Percentiles rank a stretch among this genome's conserved stretches.
Evolutionary conservation across 2,797 vertebrate genomes (phyloP).

Genomic region (Danio aesculapii): DNA sequence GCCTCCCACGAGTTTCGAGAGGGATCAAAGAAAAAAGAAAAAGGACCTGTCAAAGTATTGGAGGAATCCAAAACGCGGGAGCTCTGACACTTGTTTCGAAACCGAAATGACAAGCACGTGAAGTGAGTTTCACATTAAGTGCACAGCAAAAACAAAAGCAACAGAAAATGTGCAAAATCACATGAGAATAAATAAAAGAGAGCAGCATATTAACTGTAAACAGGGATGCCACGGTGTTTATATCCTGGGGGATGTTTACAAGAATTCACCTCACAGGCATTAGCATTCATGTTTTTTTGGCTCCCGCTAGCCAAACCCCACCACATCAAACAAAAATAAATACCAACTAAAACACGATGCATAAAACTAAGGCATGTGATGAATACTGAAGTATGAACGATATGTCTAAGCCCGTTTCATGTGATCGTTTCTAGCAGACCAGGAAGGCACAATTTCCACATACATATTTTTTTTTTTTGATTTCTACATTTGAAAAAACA

Average conservation of each 20-base stretch:
- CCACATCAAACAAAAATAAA: constrained; percentile 3
- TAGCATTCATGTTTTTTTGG: constrained; percentile 34
- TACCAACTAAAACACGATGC: background rate
- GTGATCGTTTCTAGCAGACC: constrained; percentile 60
- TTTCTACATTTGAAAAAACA: constrained; percentile 68
- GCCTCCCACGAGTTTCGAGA: constrained; percentile 25
- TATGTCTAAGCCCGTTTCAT: constrained; percentile 55
- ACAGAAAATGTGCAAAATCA: constrained; percentile 4
- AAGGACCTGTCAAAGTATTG: constrained; percentile 14
- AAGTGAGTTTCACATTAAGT: constrained; percentile 15
- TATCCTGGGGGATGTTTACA: constrained; percentile 24
- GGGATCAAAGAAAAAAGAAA: constrained; percentile 25
- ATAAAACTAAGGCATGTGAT: constrained; percentile 42
- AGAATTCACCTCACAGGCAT: constrained; percentile 1
- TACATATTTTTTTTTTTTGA: constrained; percentile 81
- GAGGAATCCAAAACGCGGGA: background rate
- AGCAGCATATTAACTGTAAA: constrained; percentile 48
- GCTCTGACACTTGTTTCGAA: constrained; percentile 32
- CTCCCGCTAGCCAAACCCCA: background rate
- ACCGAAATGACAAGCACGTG: constrained; percentile 6
- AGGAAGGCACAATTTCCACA: constrained; percentile 87
- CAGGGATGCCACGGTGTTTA: constrained; percentile 24
- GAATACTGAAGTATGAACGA: constrained; percentile 42
- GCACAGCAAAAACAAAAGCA: constrained; percentile 2
- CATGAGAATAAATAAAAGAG: constrained; percentile 9